Conservation (phyloP, 1,140 invertebrate species). For the Mactra quadrangularis region DNA sequence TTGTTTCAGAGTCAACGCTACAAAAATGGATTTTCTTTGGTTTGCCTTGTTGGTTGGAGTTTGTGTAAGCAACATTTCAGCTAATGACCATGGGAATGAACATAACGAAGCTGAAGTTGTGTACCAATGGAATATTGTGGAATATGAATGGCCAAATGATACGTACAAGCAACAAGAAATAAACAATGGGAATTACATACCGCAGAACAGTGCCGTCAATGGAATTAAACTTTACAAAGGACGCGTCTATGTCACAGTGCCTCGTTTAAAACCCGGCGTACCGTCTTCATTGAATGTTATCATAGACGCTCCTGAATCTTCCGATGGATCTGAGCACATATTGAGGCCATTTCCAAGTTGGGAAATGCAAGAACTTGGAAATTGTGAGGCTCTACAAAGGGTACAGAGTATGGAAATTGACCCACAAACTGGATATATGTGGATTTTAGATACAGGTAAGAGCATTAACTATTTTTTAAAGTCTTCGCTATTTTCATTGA, state of each 20-base stretch:
- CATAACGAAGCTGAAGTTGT: not conserved
- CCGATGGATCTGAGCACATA: constrained; percentile 10
- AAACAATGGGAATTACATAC: constrained; percentile 60
- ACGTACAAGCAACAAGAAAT: constrained; percentile 57
- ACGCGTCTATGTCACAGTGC: constrained; percentile 70
- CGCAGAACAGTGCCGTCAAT: constrained; percentile 71
- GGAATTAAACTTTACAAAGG: constrained; percentile 73
- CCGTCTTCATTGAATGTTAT: constrained; percentile 65
- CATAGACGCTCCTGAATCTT: not conserved
- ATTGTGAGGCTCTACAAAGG: constrained; percentile 71
- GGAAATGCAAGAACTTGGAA: constrained; percentile 66
- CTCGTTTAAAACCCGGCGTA: constrained; percentile 66
- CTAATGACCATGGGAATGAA: not conserved
- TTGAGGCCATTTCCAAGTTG: constrained; percentile 72
- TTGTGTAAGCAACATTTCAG: not conserved
- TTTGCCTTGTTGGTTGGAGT: not conserved
- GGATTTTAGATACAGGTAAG: constrained; percentile 73
- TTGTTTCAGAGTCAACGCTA: too few species aligned
- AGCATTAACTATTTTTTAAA: too few species aligned
- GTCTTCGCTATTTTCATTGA: too few species aligned
- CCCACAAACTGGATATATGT: constrained; percentile 72
- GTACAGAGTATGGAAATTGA: constrained; percentile 76
- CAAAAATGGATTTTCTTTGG: not conserved
- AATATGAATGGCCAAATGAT: constrained; percentile 72
- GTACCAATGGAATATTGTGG: constrained; percentile 68